Percentiles rank a stretch among this genome's conserved stretches.
Conservation (phyloP, 2,797 vertebrate species). For the Prionace glauca region DNA sequence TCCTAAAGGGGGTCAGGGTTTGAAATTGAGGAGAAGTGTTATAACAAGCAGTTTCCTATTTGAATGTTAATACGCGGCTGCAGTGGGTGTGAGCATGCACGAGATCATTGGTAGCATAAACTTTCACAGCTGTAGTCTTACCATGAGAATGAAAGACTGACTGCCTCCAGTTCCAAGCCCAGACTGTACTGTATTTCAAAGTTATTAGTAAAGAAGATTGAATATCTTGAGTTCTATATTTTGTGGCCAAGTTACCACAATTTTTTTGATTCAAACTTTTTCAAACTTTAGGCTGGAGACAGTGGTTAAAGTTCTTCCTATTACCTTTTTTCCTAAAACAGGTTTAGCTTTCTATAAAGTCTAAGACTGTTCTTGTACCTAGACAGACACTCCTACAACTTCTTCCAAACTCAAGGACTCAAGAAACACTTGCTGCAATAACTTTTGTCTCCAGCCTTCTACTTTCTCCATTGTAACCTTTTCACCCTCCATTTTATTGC, state of each 20-base stretch:
- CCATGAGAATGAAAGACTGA: too few relatives aligned
- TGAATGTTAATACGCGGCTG: too few relatives aligned
- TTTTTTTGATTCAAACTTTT: not conserved
- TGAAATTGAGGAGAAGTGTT: too few relatives aligned
- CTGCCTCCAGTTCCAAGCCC: too few relatives aligned
- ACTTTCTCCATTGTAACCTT: not conserved
- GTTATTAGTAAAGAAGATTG: too few relatives aligned
- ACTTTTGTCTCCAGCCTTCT: not conserved
- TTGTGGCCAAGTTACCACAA: not conserved
- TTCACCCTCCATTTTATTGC: not conserved
- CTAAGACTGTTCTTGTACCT: not conserved
- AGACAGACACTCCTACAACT: not conserved
- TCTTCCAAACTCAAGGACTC: not conserved
- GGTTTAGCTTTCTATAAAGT: not conserved
- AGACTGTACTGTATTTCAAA: too few relatives aligned
- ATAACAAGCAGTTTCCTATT: too few relatives aligned
- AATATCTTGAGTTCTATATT: too few relatives aligned
- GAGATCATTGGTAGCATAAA: too few relatives aligned
- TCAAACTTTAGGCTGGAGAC: not conserved
- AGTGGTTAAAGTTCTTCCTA: not conserved
- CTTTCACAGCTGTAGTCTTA: too few relatives aligned
- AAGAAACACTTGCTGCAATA: not conserved
- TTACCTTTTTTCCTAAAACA: not conserved
- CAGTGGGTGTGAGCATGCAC: too few relatives aligned
- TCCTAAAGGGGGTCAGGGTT: too few relatives aligned